Evolutionary conservation across 2,888 invertebrate species (phyloP), one percentile per base, ranked within the genome.

Genomic region (Aphodius sticticus): DNA sequence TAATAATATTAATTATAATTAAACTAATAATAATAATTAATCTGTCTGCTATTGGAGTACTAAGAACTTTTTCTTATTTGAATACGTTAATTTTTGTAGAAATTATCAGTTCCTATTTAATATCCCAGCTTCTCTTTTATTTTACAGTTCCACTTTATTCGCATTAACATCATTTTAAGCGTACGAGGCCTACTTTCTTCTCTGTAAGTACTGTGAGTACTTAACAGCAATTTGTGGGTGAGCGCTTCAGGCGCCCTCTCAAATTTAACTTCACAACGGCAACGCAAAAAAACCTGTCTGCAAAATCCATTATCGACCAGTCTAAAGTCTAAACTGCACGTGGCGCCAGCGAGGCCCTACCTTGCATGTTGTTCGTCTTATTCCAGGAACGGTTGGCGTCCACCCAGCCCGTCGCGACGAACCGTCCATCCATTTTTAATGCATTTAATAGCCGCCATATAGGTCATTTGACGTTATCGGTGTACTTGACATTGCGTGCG

Each of bases 301-400:
- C 71, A 72, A 35, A 26, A 26, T 69, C 16, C 69, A 38, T 37
- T 79, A 81, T 81, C 78, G 80, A 81, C 78, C 78, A 79, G 69
- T 74, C 36, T 53, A 76, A 36, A 53, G 53, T 53, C 71, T 72
- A 36, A 80, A 77, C 71, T 77, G 37, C 77, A 69, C 78, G 78
- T 76, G 81, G 81, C 80, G 81, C 79, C 81, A 76, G 77, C 74
- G 38, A 16, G 76, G 77, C 78, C 70, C 78, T 75, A 78, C 76
- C 79, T 79, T 53, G 53, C 53, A 53, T 53, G 53, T 53, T 53
- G 53, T 53, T 1, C 53, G 53, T 12, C 53, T 53, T 26, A 26
- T 26, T 70, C 76, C 76, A 79, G 76, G 79, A 79, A 79, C 71
- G 76, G 26, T 77, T 72, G 79, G 77, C 79, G 79, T 79, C 79